phyloP scores from a whole-genome alignment of 2,888 invertebrate species.

The Meandrusa payeni region DNA sequence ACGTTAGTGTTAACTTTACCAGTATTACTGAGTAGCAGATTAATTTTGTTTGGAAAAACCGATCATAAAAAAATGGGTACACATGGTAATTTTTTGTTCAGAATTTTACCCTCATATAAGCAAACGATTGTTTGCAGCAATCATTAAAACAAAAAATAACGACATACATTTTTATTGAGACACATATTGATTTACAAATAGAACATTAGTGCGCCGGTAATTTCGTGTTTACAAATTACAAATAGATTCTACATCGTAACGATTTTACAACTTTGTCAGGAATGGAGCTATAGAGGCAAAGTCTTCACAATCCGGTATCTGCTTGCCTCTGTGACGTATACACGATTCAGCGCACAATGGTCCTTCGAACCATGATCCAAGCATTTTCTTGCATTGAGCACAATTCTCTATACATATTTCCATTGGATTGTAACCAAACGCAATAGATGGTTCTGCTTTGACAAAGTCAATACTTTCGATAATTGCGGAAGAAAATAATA shows the following conservation, averaged over 20 bases:
- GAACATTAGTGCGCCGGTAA: not conserved
- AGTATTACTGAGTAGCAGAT: too few species aligned
- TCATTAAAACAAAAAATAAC: too few species aligned
- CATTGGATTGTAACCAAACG: conserved; percentile 67
- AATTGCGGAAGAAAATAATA: not conserved
- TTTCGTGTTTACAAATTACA: too few species aligned
- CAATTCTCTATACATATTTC: conserved; percentile 91
- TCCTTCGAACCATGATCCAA: conserved; percentile 91
- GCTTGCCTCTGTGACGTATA: conserved; percentile 89
- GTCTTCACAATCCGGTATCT: conserved; percentile 92
- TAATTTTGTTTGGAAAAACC: too few species aligned
- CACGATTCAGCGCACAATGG: conserved; percentile 91
- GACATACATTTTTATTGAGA: too few species aligned
- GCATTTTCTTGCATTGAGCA: conserved; percentile 93
- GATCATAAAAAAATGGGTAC: too few species aligned
- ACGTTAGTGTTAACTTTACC: too few species aligned
- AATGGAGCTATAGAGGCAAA: conserved; percentile 89
- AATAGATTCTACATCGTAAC: not conserved
- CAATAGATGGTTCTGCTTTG: conserved; percentile 6
- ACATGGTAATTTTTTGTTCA: too few species aligned
- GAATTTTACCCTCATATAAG: too few species aligned
- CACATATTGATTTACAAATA: too few species aligned
- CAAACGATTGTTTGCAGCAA: too few species aligned
- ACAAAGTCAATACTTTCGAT: not conserved
- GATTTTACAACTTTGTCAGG: conserved; percentile 65